These are phyloP conservation scores for Doris montereyensis DNA, from an alignment of 2,888 invertebrate genomes.

Conservation along the genomic window DNA sequence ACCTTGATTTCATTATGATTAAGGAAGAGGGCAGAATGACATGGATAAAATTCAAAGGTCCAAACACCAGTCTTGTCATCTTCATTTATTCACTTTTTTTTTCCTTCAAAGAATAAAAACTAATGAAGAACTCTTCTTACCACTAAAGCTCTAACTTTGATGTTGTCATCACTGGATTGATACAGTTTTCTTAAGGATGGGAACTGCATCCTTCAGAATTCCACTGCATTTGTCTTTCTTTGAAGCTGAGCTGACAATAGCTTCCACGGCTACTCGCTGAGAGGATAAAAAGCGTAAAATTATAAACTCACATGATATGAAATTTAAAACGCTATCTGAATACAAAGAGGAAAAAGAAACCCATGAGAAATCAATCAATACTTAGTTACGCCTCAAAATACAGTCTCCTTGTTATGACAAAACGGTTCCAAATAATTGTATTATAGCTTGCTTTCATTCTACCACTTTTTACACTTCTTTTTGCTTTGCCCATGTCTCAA, in stretches of 20 bases:
- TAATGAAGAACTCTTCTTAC: slow-evolving; percentile 74
- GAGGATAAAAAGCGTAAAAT: slow-evolving; percentile 3
- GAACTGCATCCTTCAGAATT: slow-evolving; percentile 89
- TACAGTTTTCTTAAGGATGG: slow-evolving; percentile 95
- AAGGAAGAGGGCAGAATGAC: too few relatives aligned
- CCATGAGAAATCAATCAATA: too few relatives aligned
- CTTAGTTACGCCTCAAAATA: neutral
- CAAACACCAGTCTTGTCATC: too few relatives aligned
- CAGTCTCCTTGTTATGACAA: too few relatives aligned
- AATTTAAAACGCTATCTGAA: neutral
- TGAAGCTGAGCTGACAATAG: slow-evolving; percentile 94
- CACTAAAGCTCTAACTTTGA: slow-evolving; percentile 79
- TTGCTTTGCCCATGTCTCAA: too few relatives aligned
- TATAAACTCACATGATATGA: neutral
- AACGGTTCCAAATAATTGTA: too few relatives aligned
- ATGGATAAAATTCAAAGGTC: too few relatives aligned
- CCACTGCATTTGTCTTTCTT: slow-evolving; percentile 97
- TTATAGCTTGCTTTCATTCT: too few relatives aligned
- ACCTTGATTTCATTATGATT: too few relatives aligned
- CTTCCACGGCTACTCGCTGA: slow-evolving; percentile 95
- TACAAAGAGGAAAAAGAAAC: too few relatives aligned
- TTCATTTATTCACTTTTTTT: too few relatives aligned
- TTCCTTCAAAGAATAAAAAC: neutral
- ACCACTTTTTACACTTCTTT: too few relatives aligned
- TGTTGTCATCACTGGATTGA: slow-evolving; percentile 89